These are phyloP conservation scores for Styela clava DNA, from an alignment of 23 tunicate species.

Conservation along the genomic window DNA sequence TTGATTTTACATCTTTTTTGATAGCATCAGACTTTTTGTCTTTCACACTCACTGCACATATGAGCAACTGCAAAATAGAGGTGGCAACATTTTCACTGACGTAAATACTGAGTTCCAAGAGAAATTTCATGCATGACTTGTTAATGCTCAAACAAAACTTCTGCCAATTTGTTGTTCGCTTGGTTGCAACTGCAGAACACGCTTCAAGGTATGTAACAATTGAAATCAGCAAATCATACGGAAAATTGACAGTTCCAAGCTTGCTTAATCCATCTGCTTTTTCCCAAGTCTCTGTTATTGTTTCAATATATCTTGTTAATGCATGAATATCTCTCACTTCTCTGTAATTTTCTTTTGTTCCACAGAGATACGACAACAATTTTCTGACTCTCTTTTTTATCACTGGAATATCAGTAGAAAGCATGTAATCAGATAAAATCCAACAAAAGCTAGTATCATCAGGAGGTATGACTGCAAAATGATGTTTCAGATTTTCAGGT, in stretches of 20 bases:
- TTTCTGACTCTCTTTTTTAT: conserved; percentile 65
- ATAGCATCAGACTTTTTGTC: neutral
- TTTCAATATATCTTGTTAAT: conserved; percentile 39
- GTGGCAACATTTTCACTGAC: conserved; percentile 63
- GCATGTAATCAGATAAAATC: conserved; percentile 75
- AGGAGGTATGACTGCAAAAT: conserved; percentile 1
- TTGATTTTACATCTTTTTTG: neutral
- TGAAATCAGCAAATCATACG: conserved; percentile 68
- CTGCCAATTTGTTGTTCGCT: conserved; percentile 79
- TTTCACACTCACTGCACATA: conserved; percentile 43
- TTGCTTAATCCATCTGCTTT: conserved; percentile 9
- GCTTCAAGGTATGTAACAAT: conserved; percentile 60
- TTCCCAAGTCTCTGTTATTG: conserved; percentile 33
- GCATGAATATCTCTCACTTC: conserved; percentile 79
- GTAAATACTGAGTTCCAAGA: conserved; percentile 42
- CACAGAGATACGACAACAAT: conserved; percentile 54
- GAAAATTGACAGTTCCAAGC: conserved; percentile 34
- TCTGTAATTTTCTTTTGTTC: conserved; percentile 76
- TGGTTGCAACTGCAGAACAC: conserved; percentile 60
- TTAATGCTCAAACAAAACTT: conserved; percentile 38
- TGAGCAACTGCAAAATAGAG: conserved; percentile 54
- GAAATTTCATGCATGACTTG: conserved; percentile 37
- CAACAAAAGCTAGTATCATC: conserved; percentile 34
- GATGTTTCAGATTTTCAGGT: neutral
- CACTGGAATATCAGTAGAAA: conserved; percentile 65